Percentiles rank a stretch among this genome's conserved stretches.
Conservation (phyloP, 2,888 invertebrate genomes). For the Artemia sinica region DNA sequence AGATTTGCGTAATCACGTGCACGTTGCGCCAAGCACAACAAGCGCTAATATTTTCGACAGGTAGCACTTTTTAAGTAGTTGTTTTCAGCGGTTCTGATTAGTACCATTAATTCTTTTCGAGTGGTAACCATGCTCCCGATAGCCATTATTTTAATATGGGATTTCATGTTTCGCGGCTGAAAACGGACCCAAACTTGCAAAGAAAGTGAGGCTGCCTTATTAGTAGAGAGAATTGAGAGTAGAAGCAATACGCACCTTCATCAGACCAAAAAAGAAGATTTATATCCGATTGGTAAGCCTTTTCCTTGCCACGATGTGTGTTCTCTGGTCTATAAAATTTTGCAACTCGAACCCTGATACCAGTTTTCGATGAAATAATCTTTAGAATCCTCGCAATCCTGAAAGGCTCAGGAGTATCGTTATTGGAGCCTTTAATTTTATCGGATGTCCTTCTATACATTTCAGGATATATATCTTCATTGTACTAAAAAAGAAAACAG, state of each 20-base stretch:
- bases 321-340: constrained; percentile 59
- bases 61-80: no score
- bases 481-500: constrained; percentile 33
- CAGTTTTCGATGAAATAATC: constrained; percentile 41
- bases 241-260: constrained; percentile 38
- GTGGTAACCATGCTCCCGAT: no score
- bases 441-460: constrained; percentile 56
- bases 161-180: no score
- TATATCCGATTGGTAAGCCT: constrained; percentile 45
- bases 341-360: constrained; percentile 37
- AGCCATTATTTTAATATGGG: no score
- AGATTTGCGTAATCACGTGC: no score
- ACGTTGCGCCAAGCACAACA: no score
- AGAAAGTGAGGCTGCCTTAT: no score
- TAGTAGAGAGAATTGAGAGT: no score
- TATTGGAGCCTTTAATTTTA: constrained; percentile 49
- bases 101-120: no score
- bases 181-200: no score
- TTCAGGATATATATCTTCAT: constrained; percentile 60
- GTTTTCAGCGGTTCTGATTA: no score
- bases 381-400: constrained; percentile 49
- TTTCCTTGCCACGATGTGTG: constrained; percentile 41
- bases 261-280: constrained; percentile 60
- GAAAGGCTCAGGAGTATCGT: constrained; percentile 55
- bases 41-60: no score